A percentile compares a stretch with the other conserved stretches of the same genome.
phyloP scores from a whole-genome alignment of 2,888 invertebrate species.

The Leistus spinibarbis region DNA sequence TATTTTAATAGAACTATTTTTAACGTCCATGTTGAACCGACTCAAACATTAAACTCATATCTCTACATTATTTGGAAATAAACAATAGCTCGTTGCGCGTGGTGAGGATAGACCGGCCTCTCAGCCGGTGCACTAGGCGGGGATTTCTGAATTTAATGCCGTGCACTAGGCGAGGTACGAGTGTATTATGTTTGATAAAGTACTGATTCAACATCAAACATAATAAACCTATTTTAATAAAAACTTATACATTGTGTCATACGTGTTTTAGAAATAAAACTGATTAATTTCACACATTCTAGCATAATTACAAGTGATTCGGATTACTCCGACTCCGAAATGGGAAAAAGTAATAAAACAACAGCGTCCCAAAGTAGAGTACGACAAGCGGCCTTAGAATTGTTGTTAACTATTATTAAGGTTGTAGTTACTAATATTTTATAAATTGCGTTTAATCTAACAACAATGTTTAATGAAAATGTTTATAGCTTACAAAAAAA shows the following conservation, averaged over 20 bases:
- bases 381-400: conserved; percentile 68
- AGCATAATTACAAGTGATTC: conserved; percentile 62
- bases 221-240: background rate
- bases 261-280: background rate
- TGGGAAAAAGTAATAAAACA: conserved; percentile 52
- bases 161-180: too few species aligned
- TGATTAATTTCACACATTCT: background rate
- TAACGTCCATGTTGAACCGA: too few species aligned
- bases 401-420: conserved; percentile 65
- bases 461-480: background rate
- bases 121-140: too few species aligned
- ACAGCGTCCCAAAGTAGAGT: conserved; percentile 63
- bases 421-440: too few species aligned
- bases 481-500: conserved; percentile 64
- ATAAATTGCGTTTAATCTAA: background rate
- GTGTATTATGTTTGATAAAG: too few species aligned
- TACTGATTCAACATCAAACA: too few species aligned
- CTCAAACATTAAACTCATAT: too few species aligned
- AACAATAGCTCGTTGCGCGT: too few species aligned
- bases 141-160: too few species aligned
- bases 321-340: conserved; percentile 70
- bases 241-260: background rate
- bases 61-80: too few species aligned
- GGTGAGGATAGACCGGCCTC: too few species aligned
- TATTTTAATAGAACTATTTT: too few species aligned